phyloP scores from a whole-genome alignment of 2,113 vertebrate species.

The Sapajus apella region DNA sequence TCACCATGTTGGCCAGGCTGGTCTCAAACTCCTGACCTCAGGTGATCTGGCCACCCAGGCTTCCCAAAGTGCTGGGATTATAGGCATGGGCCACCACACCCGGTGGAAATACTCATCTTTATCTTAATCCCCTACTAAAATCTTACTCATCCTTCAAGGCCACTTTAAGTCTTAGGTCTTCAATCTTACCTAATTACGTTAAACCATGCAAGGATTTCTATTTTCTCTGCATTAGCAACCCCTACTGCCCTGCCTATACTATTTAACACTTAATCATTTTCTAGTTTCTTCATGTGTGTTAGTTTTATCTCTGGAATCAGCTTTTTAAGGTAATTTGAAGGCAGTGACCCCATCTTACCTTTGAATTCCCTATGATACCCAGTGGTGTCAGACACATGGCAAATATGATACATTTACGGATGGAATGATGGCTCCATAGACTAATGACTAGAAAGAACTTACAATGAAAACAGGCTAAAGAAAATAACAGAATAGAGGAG shows the following conservation, averaged over 20 bases:
- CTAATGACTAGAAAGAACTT: background rate
- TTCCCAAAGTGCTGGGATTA: too few species aligned
- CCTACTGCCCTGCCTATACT: rapidly evolving
- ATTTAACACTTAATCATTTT: background rate
- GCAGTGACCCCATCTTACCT: background rate
- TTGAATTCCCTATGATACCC: background rate
- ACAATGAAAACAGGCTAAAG: background rate
- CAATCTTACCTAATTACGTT: background rate
- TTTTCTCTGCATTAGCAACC: rapidly evolving
- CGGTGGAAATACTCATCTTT: background rate
- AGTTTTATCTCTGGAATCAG: background rate
- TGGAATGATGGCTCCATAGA: too few species aligned
- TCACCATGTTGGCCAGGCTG: too few species aligned
- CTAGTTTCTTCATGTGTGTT: background rate
- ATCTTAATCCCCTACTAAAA: background rate
- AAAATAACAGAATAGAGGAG: background rate
- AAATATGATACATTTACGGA: background rate
- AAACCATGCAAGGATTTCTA: background rate
- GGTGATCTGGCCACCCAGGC: too few species aligned
- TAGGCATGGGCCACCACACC: too few species aligned
- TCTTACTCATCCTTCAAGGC: background rate
- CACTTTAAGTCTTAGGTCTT: background rate
- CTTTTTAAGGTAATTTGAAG: background rate
- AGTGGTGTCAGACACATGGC: background rate
- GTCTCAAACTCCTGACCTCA: too few species aligned